phyloP scores from a whole-genome alignment of 2,113 vertebrate species.

The Oriolus oriolus region DNA sequence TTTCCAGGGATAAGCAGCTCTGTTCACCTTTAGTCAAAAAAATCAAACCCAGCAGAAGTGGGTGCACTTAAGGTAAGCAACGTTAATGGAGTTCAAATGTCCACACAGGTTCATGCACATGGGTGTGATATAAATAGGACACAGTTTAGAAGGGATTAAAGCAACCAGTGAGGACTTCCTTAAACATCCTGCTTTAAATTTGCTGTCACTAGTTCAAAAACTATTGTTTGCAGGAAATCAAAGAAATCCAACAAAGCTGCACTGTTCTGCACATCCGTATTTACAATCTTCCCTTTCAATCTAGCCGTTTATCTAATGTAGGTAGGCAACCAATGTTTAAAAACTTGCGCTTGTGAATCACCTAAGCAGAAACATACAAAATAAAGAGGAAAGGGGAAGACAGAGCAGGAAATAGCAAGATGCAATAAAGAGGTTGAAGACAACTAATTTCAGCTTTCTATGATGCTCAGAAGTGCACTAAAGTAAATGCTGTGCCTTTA shows the following conservation, averaged over 20 bases:
- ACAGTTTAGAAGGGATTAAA: background rate
- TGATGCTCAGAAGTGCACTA: background rate
- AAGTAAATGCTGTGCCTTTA: background rate
- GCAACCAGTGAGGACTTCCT: background rate
- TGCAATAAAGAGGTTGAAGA: background rate
- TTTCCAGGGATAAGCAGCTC: background rate
- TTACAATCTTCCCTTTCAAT: background rate
- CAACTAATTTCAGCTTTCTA: background rate
- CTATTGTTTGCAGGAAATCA: background rate
- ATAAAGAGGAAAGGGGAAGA: background rate
- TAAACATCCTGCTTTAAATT: background rate
- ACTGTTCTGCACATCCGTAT: background rate
- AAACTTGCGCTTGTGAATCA: background rate
- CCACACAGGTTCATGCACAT: too few relatives aligned
- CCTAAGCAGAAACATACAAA: background rate
- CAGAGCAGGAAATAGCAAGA: background rate
- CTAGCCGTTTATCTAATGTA: background rate
- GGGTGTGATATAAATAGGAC: background rate
- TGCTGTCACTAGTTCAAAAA: background rate
- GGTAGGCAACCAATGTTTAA: accelerated
- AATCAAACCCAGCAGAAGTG: background rate
- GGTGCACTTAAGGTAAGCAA: background rate
- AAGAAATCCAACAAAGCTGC: background rate
- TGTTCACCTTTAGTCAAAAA: background rate
- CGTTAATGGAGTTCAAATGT: background rate